Base-by-base conservation (phyloP, 2,797 vertebrate genomes). In the Rhadinocentrus ornatus region DNA sequence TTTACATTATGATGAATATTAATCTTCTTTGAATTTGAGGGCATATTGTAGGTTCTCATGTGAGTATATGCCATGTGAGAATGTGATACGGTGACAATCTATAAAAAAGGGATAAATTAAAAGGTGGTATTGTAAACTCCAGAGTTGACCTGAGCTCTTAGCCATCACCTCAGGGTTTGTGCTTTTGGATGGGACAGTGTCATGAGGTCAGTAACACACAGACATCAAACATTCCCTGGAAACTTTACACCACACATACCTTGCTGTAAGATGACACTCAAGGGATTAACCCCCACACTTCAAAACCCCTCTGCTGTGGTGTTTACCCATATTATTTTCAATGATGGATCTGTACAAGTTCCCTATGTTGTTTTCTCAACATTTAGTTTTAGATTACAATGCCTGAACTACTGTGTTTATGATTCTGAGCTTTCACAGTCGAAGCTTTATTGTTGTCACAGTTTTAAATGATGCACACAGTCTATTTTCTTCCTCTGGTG, bases 401-500 rank as follows among this genome's bases (percentile, higher is more conserved):
- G 7, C 16, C 57, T 46, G n/a, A 66, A 62, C 31, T 32, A 11
- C 20, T 41, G 71, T 26, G 52, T 48, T 24, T 29, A 73, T 65
- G 50, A 29, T 39, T 46, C 53, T 35, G 39, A 68, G 35, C 53
- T 48, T 27, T 67, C 48, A 24, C 52, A 62, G 57, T 60, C 27
- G 41, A 35, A 34, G 70, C 58, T 61, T 52, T 44, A 12, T 68
- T 32, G 73, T 70, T 70, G 73, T 72, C 54, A 69, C 37, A 48
- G 68, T 53, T 75, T 68, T 12, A 24, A 65, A 71, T 63, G 78
- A 78, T 73, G 77, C 61, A 69, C 18, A 34, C 39, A 8, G 53
- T 20, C 73, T 83, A 52, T 80, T 83, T 87, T 85, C 54, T 59
- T 61, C 60, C 69, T 78, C 75, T 55, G 65, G 66, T 35, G 62